A percentile compares a stretch with the other conserved stretches of the same genome.
Evolutionary conservation across 2,888 invertebrate genomes (phyloP).

Genomic region (Argyresthia albistria): DNA sequence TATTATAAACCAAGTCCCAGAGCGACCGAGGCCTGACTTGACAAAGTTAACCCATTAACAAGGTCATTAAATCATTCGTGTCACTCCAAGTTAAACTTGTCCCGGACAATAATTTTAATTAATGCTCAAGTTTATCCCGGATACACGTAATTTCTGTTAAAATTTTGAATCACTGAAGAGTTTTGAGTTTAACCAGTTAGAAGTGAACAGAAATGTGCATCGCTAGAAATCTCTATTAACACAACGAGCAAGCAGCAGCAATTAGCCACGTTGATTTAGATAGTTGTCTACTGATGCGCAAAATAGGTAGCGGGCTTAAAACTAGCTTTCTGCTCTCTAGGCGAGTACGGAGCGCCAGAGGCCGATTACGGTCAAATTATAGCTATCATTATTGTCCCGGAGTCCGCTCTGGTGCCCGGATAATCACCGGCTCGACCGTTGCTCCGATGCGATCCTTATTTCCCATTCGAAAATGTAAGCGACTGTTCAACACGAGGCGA

Average conservation of each 20-base stretch:
- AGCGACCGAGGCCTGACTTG: conserved; percentile 35
- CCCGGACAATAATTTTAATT: conserved; percentile 51
- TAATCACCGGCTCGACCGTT: conserved; percentile 37
- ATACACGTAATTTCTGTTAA: conserved; percentile 4
- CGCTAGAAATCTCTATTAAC: conserved; percentile 17
- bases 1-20: conserved; percentile 19
- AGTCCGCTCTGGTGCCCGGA: conserved; percentile 34
- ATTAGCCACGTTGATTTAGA: conserved; percentile 56
- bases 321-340: conserved; percentile 51
- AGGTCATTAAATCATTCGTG: conserved; percentile 56
- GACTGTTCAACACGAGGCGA: not conserved
- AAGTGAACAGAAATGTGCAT: no score
- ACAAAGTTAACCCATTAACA: conserved; percentile 57
- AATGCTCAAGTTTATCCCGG: conserved; percentile 26
- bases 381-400: conserved; percentile 57
- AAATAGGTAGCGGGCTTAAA: conserved; percentile 56
- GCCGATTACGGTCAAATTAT: conserved; percentile 68
- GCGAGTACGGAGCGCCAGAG: conserved; percentile 58
- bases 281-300: conserved; percentile 57
- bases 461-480: conserved; percentile 20
- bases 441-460: conserved; percentile 38
- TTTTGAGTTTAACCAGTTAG: not conserved
- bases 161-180: not conserved
- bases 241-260: conserved; percentile 36
- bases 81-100: conserved; percentile 41